Evolutionary conservation across 1,140 invertebrate genomes (phyloP), one percentile per base, ranked within the genome.

Genomic region (Saccostrea echinata): DNA sequence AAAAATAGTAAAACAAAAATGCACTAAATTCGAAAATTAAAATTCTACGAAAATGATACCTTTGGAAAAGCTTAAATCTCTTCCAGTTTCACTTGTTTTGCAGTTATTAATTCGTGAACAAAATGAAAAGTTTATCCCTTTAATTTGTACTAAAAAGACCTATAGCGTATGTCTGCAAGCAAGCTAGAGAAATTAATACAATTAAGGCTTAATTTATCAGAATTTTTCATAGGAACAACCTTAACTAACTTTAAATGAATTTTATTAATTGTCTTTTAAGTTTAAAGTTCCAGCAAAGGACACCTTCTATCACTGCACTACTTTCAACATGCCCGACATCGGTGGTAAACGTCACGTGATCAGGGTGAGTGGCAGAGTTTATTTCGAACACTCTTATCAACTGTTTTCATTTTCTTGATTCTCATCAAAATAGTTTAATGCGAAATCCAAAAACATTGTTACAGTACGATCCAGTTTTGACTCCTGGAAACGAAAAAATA

Each of bases 381-480:
- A 80, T 30, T 4, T 43, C 12, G 27, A 80, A 13, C 9, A 33
- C 27, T 80, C 18, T 30, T 0, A n/a, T n/a, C n/a, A n/a, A n/a
- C 24, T 3, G 24, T 11, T 18, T 4, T 6, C 43, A 2, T 43
- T 43, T 43, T 43, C 43, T 43, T 1, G 27, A 30, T 80, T 80
- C 27, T 80, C 21, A 13, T 30, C 3, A 80, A 80, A 33, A n/a
- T 1, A 21, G n/a, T 61, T 21, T 4, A n/a, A 21, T 52, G 4
- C n/a, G 11, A n/a, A 3, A 21, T 18, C 16, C 21, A 21, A 43
- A 43, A n/a, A 84, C 13, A 71, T 85, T 24, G 13, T 71, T 85
- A 71, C 57, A 88, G 87, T 88, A 82, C 71, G 80, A 86, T 13
- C 84, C 88, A 11, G 55, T 88, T 13, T 27, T 86, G 11, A 76